phyloP scores from a whole-genome alignment of 2,888 invertebrate genomes.

The Sympetrum striolatum region DNA sequence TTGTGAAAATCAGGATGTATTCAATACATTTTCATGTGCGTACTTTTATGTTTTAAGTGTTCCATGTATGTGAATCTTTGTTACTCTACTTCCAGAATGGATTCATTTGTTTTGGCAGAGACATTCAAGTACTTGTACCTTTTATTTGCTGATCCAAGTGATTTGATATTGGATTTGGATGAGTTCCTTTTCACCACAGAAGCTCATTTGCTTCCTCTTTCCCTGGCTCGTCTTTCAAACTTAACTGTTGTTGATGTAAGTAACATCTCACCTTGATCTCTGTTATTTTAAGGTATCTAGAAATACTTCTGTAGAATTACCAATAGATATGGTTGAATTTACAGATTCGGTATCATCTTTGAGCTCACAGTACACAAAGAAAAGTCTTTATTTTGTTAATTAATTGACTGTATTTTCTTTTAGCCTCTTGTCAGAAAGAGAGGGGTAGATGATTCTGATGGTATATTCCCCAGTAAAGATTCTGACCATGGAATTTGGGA shows the following conservation, averaged over 20 bases:
- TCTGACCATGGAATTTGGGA: neutral
- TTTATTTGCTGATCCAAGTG: constrained; percentile 87
- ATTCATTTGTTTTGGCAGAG: constrained; percentile 96
- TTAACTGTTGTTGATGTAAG: constrained; percentile 55
- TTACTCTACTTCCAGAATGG: constrained; percentile 74
- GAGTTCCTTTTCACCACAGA: constrained; percentile 92
- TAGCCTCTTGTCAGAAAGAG: neutral
- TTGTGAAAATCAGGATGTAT: no score
- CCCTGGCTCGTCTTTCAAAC: constrained; percentile 70
- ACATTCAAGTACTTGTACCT: constrained; percentile 97
- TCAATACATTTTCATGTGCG: no score
- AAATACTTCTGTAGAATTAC: no score
- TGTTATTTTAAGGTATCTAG: no score
- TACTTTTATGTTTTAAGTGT: neutral
- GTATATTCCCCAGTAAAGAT: neutral
- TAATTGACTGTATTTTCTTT: neutral
- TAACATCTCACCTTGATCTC: neutral
- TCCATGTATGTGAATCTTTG: neutral
- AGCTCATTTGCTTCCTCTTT: constrained; percentile 92
- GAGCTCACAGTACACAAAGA: no score
- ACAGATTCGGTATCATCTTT: neutral
- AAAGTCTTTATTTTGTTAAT: neutral
- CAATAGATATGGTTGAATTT: neutral
- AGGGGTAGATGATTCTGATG: neutral
- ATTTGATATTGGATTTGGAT: constrained; percentile 81